Evolutionary conservation across 2,113 vertebrate species (phyloP).

Genomic region (Silurus asotus): DNA sequence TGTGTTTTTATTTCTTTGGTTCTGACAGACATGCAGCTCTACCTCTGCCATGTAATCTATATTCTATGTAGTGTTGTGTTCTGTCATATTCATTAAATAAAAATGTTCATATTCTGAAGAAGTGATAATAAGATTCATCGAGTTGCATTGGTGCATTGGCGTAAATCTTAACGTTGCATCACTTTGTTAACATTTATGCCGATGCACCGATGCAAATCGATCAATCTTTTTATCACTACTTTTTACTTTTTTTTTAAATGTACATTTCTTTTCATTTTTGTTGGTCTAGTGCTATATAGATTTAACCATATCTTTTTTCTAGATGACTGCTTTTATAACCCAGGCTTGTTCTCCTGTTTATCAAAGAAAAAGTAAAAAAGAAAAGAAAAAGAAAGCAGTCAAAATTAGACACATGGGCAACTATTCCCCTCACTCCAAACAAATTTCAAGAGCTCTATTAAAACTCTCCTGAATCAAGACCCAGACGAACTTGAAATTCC

Average conservation of each 20-base stretch:
- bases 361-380: not conserved
- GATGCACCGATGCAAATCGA: too few species aligned
- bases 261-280: not conserved
- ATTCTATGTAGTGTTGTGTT: too few species aligned
- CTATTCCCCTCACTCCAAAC: not conserved
- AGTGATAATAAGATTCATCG: too few species aligned
- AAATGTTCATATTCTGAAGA: too few species aligned
- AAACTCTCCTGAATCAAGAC: not conserved
- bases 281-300: not conserved
- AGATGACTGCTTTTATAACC: not conserved
- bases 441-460: not conserved
- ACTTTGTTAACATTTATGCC: too few species aligned
- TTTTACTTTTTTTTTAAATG: not conserved
- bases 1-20: too few species aligned
- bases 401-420: not conserved
- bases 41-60: too few species aligned
- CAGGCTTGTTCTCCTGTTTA: not conserved
- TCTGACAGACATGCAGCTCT: too few species aligned
- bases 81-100: too few species aligned
- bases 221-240: not conserved
- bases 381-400: constrained; percentile 5
- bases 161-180: too few species aligned
- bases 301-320: not conserved
- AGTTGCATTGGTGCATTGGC: too few species aligned
- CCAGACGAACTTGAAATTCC: not conserved